These are phyloP conservation scores for Sebastes iracundus DNA, from an alignment of 2,797 vertebrate species.

Conservation along the genomic window DNA sequence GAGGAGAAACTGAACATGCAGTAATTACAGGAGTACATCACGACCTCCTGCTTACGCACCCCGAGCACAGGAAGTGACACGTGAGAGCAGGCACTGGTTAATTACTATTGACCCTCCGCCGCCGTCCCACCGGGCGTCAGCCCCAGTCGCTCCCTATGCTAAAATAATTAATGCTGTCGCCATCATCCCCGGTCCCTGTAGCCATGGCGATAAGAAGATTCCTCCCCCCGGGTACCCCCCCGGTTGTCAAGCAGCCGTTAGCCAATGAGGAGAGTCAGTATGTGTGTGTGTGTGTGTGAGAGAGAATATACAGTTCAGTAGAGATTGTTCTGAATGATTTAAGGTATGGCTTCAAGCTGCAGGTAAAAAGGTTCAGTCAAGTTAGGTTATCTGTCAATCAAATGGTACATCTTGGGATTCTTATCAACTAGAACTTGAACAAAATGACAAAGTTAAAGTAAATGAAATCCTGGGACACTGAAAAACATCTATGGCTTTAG, in stretches of 20 bases:
- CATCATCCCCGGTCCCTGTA: constrained; percentile 75
- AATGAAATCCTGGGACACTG: background rate
- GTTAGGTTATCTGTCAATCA: background rate
- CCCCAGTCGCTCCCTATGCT: constrained; percentile 57
- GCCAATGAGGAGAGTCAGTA: constrained; percentile 48
- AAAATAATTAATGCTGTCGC: constrained; percentile 81
- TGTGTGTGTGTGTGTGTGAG: background rate
- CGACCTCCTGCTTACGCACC: constrained; percentile 57
- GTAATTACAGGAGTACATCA: constrained; percentile 64
- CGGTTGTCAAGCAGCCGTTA: constrained; percentile 58
- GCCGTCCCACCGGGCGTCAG: constrained; percentile 73
- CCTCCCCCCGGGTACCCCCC: constrained; percentile 45
- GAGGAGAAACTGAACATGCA: constrained; percentile 43
- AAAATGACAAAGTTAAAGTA: background rate
- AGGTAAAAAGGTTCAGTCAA: constrained; percentile 8
- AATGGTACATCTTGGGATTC: background rate
- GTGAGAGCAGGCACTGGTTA: constrained; percentile 80
- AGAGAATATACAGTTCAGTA: no score
- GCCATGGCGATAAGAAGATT: constrained; percentile 80
- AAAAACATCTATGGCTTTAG: background rate
- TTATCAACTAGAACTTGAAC: background rate
- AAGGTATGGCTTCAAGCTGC: constrained; percentile 18
- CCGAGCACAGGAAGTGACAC: constrained; percentile 78
- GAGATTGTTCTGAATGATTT: constrained; percentile 34
- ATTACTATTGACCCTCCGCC: constrained; percentile 79